Conservation (phyloP, 2,888 invertebrate genomes). For the Lacanobia wlatinum region DNA sequence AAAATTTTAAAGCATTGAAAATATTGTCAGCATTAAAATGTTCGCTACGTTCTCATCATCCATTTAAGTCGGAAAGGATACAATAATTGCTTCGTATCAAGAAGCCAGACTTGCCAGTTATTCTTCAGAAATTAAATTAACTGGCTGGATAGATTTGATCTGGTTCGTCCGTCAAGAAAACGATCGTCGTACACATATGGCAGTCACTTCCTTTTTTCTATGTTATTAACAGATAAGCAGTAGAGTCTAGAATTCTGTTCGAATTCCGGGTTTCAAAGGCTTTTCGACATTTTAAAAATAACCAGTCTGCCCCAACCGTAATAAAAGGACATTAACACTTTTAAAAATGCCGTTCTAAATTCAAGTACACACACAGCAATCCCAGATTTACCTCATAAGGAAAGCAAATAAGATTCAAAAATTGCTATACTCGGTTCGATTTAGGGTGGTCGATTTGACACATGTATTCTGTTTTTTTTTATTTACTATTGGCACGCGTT, state of each 20-base stretch:
- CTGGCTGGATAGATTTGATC: slow-evolving; percentile 45
- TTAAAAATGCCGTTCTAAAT: slow-evolving; percentile 4
- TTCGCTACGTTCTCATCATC: neutral
- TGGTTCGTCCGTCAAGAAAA: slow-evolving; percentile 37
- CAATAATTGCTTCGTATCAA: slow-evolving; percentile 25
- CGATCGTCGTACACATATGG: slow-evolving; percentile 1
- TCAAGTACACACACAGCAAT: slow-evolving; percentile 23
- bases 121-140: slow-evolving; percentile 45
- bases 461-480: too few species aligned
- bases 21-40: neutral
- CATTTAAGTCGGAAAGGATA: slow-evolving; percentile 16
- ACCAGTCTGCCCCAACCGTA: too few species aligned
- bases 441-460: neutral
- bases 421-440: slow-evolving; percentile 17
- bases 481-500: too few species aligned
- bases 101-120: slow-evolving; percentile 31
- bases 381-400: neutral
- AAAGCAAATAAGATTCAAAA: neutral
- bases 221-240: neutral
- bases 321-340: neutral
- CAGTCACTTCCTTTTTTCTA: slow-evolving; percentile 1
- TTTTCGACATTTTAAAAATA: neutral
- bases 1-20: neutral
- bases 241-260: neutral
- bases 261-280: neutral